Conservation (phyloP, 2,797 vertebrate genomes). For the Hoplostethus atlanticus region DNA sequence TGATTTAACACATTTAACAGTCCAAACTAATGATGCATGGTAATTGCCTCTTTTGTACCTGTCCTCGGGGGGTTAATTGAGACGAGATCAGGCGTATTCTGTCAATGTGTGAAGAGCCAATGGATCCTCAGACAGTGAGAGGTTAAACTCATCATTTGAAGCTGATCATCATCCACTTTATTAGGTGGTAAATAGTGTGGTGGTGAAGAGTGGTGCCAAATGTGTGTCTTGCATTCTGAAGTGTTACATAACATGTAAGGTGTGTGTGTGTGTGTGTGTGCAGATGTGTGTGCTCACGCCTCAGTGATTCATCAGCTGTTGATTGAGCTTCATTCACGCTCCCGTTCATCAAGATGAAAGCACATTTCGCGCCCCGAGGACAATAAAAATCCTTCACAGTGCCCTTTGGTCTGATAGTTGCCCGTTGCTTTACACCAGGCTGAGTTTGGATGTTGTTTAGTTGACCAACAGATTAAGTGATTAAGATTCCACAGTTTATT, state of each 20-base stretch:
- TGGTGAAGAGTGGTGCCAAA: slow-evolving; percentile 42
- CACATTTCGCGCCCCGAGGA: slow-evolving; percentile 48
- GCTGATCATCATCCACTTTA: slow-evolving; percentile 40
- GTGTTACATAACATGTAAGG: slow-evolving; percentile 26
- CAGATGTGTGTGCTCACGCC: slow-evolving; percentile 47
- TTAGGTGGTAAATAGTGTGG: slow-evolving; percentile 50
- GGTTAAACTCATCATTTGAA: slow-evolving; percentile 21
- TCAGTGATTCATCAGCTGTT: slow-evolving; percentile 75
- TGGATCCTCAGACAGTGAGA: background rate
- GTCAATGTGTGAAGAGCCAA: background rate
- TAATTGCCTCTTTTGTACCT: slow-evolving; percentile 19
- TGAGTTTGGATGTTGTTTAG: slow-evolving; percentile 61
- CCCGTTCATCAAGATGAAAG: slow-evolving; percentile 64
- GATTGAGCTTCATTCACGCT: slow-evolving; percentile 56
- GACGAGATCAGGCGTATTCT: background rate
- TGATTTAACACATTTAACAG: slow-evolving; percentile 12
- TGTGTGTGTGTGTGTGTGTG: slow-evolving; percentile 9
- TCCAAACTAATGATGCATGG: slow-evolving; percentile 22
- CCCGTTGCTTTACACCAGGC: slow-evolving; percentile 41
- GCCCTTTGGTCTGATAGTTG: slow-evolving; percentile 33
- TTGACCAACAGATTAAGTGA: slow-evolving; percentile 74
- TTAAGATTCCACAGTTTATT: slow-evolving; percentile 73
- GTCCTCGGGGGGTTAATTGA: slow-evolving; percentile 28
- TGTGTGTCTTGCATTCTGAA: slow-evolving; percentile 39
- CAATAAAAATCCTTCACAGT: slow-evolving; percentile 49